Conservation (phyloP, 1,140 invertebrate species). For the Latrodectus geometricus region DNA sequence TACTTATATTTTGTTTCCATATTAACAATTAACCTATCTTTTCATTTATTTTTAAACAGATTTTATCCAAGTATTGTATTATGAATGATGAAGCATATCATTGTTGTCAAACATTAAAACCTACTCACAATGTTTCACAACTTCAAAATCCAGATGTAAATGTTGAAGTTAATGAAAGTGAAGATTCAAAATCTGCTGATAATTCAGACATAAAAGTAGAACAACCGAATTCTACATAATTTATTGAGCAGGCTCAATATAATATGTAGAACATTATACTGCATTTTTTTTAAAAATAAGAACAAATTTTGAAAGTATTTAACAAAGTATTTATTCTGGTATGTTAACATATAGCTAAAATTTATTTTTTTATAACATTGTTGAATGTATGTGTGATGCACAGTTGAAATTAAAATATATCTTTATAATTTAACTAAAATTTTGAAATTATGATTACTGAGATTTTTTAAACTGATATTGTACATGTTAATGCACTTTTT, state of each 20-base stretch:
- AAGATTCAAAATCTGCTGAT: background rate
- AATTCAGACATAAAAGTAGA: background rate
- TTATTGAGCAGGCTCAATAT: background rate
- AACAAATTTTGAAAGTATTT: too few species aligned
- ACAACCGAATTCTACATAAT: background rate
- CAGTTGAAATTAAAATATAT: too few species aligned
- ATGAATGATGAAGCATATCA: constrained; percentile 45
- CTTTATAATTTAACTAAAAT: too few species aligned
- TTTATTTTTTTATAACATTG: too few species aligned
- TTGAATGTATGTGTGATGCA: too few species aligned
- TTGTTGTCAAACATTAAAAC: constrained; percentile 62
- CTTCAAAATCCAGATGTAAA: background rate
- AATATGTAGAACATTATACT: background rate
- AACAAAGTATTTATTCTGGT: too few species aligned
- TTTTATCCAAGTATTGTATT: constrained; percentile 40
- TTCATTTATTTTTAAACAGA: constrained; percentile 11
- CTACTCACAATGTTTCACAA: background rate
- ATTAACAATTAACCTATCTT: background rate
- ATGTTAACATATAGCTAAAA: too few species aligned
- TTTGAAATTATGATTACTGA: too few species aligned
- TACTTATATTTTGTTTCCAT: background rate
- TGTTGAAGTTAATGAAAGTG: background rate
- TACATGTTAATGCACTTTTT: too few species aligned
- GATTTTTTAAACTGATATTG: too few species aligned
- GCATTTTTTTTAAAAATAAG: too few species aligned